phyloP scores from a whole-genome alignment of 2,888 invertebrate species.

The Agrotis exclamationis region DNA sequence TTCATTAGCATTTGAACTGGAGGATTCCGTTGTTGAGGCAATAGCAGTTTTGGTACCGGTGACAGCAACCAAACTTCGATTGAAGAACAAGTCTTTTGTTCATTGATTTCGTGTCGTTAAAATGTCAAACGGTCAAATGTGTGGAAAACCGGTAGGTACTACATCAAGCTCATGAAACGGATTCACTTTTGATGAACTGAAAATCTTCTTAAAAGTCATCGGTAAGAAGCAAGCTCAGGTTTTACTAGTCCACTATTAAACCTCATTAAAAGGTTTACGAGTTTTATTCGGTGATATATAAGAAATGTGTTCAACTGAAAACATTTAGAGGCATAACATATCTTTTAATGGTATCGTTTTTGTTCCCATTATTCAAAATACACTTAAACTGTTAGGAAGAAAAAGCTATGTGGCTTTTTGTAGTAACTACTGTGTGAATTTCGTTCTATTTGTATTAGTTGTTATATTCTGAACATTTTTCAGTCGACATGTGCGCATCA shows the following conservation, averaged over 20 bases:
- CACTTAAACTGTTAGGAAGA: neutral
- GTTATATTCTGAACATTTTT: constrained; percentile 20
- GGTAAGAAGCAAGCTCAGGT: constrained; percentile 2
- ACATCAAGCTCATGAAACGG: constrained; percentile 16
- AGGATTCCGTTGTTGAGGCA: neutral
- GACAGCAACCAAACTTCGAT: constrained; percentile 16
- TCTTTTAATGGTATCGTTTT: constrained; percentile 5
- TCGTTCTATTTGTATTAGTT: constrained; percentile 13
- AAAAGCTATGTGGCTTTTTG: constrained; percentile 3
- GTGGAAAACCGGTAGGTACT: neutral
- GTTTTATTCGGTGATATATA: constrained; percentile 17
- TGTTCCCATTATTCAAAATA: constrained; percentile 5
- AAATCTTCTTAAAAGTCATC: neutral
- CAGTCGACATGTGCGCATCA: constrained; percentile 50
- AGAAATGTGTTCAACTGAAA: constrained; percentile 16
- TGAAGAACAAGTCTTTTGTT: neutral
- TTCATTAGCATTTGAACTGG: constrained; percentile 23
- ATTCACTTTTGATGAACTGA: constrained; percentile 22
- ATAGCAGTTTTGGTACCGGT: constrained; percentile 9
- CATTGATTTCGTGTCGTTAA: neutral
- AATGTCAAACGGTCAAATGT: constrained; percentile 14
- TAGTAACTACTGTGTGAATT: neutral
- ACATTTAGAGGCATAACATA: constrained; percentile 1
- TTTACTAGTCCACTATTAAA: constrained; percentile 11
- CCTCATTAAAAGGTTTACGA: constrained; percentile 19